Evolutionary conservation across 2,797 vertebrate species (phyloP), one percentile per base, ranked within the genome.

Genomic region (Sebastiscus albofasciatus): DNA sequence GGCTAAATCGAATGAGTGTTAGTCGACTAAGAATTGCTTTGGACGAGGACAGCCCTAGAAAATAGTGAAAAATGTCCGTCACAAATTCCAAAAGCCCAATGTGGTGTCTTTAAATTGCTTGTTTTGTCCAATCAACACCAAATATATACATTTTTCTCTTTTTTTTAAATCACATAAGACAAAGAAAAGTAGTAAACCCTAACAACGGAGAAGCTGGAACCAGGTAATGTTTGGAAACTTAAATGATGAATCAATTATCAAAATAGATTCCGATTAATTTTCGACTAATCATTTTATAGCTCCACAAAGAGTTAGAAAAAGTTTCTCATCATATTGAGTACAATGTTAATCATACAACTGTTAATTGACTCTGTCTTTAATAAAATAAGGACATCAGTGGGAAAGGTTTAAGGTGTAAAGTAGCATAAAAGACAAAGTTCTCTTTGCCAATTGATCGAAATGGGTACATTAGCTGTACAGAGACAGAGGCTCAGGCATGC

Each of bases 401-500:
- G 16, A 74, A 31, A 46, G 2, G 20, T 49, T 2, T 61, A 10
- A 65, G 5, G 9, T 62, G 39, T 36, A 87, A 85, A 89, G 85
- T 69, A 8, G 8, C 33, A 0, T 42, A 8, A 31, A 13, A 67
- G 2, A 72, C 9, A 60, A 22, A 14, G 11, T 49, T 56, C 27
- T 49, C 33, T 29, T 49, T 34, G 12, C 59, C 4, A 56, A 54
- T 13, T 22, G 31, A 60, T 2, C 13, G 1, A 33, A 70, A 24
- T 0, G 8, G 82, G 39, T 24, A 6, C 8, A 20, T 69, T 42
- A 72, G 49, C 52, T 61, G 69, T 42, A n/a, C 29, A 36, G 36
- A 36, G 59, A 72, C 4, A 3, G 67, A 33, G 22, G 34, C 39
- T 76, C 13, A 24, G 33, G 5, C 5, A 6, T 6, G 71, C 55